Evolutionary conservation across 2,797 vertebrate species (phyloP).

Genomic region (Darevskia mixta): DNA sequence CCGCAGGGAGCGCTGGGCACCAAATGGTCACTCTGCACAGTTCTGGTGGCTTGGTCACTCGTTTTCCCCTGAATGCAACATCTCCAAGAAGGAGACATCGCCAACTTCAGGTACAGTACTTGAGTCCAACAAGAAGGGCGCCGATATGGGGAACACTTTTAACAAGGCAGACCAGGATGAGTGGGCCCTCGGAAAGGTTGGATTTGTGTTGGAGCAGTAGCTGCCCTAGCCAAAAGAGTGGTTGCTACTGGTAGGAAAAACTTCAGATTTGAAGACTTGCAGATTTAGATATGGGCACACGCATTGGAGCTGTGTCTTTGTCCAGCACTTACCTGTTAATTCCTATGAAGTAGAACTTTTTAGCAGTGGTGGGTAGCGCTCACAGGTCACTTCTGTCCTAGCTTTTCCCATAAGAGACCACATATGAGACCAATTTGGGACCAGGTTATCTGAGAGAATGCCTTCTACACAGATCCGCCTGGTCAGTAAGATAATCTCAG

Average conservation of each 20-base stretch:
- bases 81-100: slow-evolving; percentile 60
- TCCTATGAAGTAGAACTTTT: neutral
- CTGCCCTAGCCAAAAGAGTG: neutral
- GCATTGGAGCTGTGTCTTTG: neutral
- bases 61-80: slow-evolving; percentile 63
- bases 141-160: neutral
- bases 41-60: slow-evolving; percentile 87
- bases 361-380: neutral
- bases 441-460: too few relatives aligned
- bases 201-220: neutral
- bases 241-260: neutral
- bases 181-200: neutral
- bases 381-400: too few relatives aligned
- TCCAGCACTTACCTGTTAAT: neutral
- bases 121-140: neutral
- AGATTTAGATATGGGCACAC: neutral
- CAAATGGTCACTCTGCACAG: slow-evolving; percentile 56
- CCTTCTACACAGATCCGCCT: too few relatives aligned
- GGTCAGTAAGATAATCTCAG: too few relatives aligned
- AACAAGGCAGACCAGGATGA: neutral
- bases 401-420: too few relatives aligned
- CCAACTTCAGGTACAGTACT: slow-evolving; percentile 43
- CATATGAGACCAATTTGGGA: too few relatives aligned
- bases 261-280: neutral
- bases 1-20: slow-evolving; percentile 79